Evolutionary conservation across 2,113 vertebrate genomes (phyloP).

Genomic region (Nesogale talazaci): DNA sequence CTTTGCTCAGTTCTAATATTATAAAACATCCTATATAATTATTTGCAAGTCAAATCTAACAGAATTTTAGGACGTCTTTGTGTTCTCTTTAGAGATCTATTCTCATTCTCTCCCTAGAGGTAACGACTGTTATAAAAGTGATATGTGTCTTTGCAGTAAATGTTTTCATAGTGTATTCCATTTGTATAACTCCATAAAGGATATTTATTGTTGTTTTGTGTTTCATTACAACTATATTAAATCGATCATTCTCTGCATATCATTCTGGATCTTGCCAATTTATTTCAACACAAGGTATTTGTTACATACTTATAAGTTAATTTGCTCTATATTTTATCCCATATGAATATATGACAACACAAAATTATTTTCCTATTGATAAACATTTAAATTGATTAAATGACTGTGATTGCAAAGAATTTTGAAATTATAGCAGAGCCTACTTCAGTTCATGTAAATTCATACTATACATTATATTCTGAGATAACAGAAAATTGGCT

Average conservation of each 20-base stretch:
- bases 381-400: no score
- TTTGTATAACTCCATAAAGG: conserved; percentile 51
- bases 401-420: no score
- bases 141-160: conserved; percentile 15
- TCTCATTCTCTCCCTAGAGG: background rate
- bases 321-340: conserved; percentile 6
- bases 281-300: conserved; percentile 6
- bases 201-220: conserved; percentile 35
- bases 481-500: no score
- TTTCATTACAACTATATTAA: conserved; percentile 45
- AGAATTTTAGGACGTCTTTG: background rate
- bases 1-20: background rate
- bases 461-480: no score
- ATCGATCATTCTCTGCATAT: background rate
- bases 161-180: conserved; percentile 41
- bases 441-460: no score
- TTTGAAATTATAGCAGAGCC: no score
- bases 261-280: background rate
- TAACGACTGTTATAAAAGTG: conserved; percentile 46
- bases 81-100: background rate
- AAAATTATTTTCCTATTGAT: no score
- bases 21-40: background rate
- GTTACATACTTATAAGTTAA: conserved; percentile 27
- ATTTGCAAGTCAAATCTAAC: conserved; percentile 19
- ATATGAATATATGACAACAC: background rate